phyloP scores from a whole-genome alignment of 2,113 vertebrate genomes.

The Chlamydotis undulata region DNA sequence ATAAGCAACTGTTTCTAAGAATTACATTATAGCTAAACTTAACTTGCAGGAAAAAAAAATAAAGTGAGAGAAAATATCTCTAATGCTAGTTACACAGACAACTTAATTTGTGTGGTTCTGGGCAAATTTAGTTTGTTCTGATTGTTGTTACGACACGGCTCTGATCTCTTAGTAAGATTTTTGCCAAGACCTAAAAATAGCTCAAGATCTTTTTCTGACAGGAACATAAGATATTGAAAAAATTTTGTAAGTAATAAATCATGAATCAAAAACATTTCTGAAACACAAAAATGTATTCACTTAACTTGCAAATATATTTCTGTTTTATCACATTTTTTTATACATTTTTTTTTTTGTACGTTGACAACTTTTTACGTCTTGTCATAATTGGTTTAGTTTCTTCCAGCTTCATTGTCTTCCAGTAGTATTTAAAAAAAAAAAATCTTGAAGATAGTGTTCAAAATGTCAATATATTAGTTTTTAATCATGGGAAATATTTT shows the following conservation, averaged over 20 bases:
- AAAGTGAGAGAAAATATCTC: not conserved
- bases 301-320: not conserved
- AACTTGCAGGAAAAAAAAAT: not conserved
- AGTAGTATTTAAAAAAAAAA: not conserved
- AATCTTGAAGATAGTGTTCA: not conserved
- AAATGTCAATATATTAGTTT: not conserved
- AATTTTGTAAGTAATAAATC: not conserved
- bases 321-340: not conserved
- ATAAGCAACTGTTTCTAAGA: not conserved
- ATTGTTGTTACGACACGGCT: not conserved
- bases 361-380: not conserved
- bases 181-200: not conserved
- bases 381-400: not conserved
- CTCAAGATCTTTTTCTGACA: not conserved
- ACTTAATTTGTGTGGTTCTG: not conserved
- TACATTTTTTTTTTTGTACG: accelerated
- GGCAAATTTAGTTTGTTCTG: not conserved
- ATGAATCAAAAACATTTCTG: not conserved
- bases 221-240: not conserved
- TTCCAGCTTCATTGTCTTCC: not conserved
- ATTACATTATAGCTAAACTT: not conserved
- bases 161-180: not conserved
- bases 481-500: not conserved
- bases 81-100: not conserved
- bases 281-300: not conserved